Percentiles rank a stretch among this genome's conserved stretches.
These are phyloP conservation scores for Raja brachyura DNA, from an alignment of 2,113 vertebrate genomes.

Conservation along the genomic window DNA sequence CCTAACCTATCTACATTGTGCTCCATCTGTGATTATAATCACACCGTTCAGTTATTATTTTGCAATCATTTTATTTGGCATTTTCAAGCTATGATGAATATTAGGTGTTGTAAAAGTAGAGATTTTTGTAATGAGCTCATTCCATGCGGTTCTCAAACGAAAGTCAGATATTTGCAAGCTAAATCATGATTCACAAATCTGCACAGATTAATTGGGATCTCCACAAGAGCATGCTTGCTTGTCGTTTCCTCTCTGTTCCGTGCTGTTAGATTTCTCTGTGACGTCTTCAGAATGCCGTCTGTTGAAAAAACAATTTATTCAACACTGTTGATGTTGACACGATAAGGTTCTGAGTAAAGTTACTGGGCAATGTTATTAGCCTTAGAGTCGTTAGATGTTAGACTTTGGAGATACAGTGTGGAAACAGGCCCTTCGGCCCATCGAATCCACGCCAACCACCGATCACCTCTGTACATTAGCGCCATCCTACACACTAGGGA, in stretches of 20 bases:
- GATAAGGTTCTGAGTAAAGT: not conserved
- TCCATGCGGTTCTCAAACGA: not conserved
- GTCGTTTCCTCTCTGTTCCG: not conserved
- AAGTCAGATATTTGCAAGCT: not conserved
- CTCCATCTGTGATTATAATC: not conserved
- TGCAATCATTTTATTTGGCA: not conserved
- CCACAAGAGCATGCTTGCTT: too few species aligned
- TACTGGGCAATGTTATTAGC: not conserved
- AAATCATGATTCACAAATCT: not conserved
- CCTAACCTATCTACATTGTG: not conserved
- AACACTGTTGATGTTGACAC: not conserved
- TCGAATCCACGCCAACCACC: too few species aligned
- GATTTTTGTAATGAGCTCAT: not conserved
- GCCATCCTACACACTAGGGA: too few species aligned
- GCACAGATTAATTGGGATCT: not conserved
- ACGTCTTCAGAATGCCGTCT: not conserved
- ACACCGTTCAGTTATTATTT: not conserved
- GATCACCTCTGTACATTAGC: too few species aligned
- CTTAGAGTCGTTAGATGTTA: not conserved
- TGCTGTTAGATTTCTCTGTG: too few species aligned
- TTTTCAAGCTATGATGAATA: not conserved
- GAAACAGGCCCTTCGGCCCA: too few species aligned
- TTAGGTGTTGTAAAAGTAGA: not conserved
- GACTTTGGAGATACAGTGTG: too few species aligned
- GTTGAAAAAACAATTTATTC: not conserved